Evolutionary conservation across 2,113 vertebrate genomes (phyloP).

Genomic region (Equus przewalskii): DNA sequence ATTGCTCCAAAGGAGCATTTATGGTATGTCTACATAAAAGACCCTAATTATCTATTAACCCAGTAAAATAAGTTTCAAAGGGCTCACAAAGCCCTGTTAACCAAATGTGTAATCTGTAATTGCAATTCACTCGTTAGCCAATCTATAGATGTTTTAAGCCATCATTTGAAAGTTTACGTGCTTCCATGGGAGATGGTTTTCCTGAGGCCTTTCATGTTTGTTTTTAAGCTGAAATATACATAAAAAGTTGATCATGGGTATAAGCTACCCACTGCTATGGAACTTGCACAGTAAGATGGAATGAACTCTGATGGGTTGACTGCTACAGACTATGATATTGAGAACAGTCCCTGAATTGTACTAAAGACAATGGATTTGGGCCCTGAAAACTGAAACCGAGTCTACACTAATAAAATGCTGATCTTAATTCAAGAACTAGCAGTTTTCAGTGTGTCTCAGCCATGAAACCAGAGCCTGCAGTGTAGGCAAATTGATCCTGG

Average conservation of each 20-base stretch:
- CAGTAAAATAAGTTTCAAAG: conserved; percentile 75
- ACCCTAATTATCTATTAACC: conserved; percentile 68
- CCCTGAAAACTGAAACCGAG: not conserved
- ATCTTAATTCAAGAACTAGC: not conserved
- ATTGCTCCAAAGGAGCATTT: conserved; percentile 60
- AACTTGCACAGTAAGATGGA: not conserved
- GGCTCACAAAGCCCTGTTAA: conserved; percentile 69
- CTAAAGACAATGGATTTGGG: not conserved
- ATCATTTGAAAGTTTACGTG: conserved; percentile 50
- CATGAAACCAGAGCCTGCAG: not conserved
- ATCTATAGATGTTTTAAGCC: conserved; percentile 57
- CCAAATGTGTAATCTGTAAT: conserved; percentile 70
- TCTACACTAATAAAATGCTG: not conserved
- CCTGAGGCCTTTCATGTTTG: conserved; percentile 45
- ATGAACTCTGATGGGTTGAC: not conserved
- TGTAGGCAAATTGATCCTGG: not conserved
- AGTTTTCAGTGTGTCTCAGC: not conserved
- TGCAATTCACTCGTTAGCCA: conserved; percentile 67
- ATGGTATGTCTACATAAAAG: conserved; percentile 47
- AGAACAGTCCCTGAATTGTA: not conserved
- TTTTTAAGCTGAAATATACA: conserved; percentile 56
- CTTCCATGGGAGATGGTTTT: conserved; percentile 47
- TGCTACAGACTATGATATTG: not conserved
- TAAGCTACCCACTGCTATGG: not conserved
- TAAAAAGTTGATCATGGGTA: not conserved